These are phyloP conservation scores for Glyptemys insculpta DNA, from an alignment of 2,797 vertebrate genomes.

Conservation along the genomic window DNA sequence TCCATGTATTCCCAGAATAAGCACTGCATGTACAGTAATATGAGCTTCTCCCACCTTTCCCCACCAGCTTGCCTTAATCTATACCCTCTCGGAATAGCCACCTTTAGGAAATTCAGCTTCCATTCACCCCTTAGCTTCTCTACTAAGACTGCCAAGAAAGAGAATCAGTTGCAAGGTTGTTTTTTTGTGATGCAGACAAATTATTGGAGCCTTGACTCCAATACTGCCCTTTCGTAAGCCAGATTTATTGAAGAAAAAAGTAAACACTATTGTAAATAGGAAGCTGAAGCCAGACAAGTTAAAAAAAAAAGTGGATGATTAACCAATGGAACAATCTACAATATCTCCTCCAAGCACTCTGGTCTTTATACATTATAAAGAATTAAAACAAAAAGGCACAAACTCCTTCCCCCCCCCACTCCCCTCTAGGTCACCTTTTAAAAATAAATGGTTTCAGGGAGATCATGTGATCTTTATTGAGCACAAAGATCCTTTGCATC, in stretches of 20 bases:
- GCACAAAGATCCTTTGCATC: neutral
- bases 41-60: neutral
- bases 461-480: neutral
- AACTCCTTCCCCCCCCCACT: fast-evolving
- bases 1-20: neutral
- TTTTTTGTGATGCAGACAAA: too few species aligned
- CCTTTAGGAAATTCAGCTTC: neutral
- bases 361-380: neutral
- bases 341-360: too few species aligned
- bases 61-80: neutral
- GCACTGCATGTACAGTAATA: neutral
- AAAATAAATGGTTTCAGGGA: neutral
- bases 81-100: neutral
- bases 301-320: too few species aligned
- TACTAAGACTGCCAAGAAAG: neutral
- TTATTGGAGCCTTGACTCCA: too few species aligned
- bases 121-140: neutral
- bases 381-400: neutral
- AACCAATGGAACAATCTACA: too few species aligned
- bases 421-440: neutral
- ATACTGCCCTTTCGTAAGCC: neutral
- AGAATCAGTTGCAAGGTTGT: neutral
- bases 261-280: neutral
- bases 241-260: neutral
- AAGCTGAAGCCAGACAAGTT: neutral